These are phyloP conservation scores for Sakesphorus luctuosus DNA, from an alignment of 2,113 vertebrate species.

Conservation along the genomic window DNA sequence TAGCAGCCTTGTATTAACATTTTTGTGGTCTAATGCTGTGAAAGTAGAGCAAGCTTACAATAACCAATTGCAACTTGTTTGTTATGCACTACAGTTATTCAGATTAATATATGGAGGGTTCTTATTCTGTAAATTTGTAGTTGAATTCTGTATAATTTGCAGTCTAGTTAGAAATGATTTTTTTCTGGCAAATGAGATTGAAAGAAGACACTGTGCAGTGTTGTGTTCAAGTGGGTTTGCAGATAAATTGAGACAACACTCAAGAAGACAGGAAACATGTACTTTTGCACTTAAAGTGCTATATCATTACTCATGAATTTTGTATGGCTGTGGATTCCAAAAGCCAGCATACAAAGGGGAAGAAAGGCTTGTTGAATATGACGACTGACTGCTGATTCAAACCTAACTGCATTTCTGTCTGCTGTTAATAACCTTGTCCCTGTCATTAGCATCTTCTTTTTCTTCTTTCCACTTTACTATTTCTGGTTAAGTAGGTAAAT, in stretches of 20 bases:
- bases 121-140: neutral
- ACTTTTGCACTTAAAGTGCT: neutral
- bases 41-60: neutral
- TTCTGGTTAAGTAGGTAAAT: neutral
- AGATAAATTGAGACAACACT: neutral
- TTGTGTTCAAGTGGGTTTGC: neutral
- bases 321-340: conserved; percentile 21
- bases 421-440: conserved; percentile 6
- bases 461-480: neutral
- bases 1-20: neutral
- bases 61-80: neutral
- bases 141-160: neutral
- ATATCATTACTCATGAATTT: conserved; percentile 34
- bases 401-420: neutral
- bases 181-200: neutral
- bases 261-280: neutral
- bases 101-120: neutral
- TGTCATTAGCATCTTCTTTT: conserved; percentile 5
- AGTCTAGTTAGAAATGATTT: neutral
- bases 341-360: neutral
- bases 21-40: neutral
- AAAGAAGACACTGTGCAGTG: neutral
- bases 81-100: neutral
- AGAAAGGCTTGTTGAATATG: neutral
- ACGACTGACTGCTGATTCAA: conserved; percentile 23